Conservation (phyloP, 30 jellyfish, hydroid and myxozoan genomes). For the Sanderia malayensis region DNA sequence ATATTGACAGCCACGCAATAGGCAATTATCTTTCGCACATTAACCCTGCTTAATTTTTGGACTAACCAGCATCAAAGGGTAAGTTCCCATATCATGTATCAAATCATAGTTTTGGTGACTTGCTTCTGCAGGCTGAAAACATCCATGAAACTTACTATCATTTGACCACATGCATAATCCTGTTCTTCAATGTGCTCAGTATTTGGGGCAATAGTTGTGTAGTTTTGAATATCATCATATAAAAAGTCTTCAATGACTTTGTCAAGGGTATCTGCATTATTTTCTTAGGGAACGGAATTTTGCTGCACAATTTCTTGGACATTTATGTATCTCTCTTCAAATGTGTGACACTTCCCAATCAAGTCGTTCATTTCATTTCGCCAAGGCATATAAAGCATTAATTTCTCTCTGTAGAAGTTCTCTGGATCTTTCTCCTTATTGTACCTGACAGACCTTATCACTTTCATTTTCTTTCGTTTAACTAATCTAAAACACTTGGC, state of each 20-base stretch:
- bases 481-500: not conserved
- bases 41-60: too few species aligned
- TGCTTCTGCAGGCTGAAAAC: constrained; percentile 19
- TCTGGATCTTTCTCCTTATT: constrained; percentile 35
- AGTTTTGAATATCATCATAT: constrained; percentile 3
- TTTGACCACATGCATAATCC: constrained; percentile 24
- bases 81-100: constrained; percentile 26
- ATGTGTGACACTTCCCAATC: constrained; percentile 16
- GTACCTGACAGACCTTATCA: constrained; percentile 31
- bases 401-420: constrained; percentile 26
- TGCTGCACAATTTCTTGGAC: not conserved
- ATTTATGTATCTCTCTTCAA: not conserved
- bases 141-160: constrained; percentile 11
- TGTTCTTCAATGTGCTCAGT: constrained; percentile 33
- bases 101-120: constrained; percentile 17
- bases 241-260: not conserved
- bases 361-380: constrained; percentile 22
- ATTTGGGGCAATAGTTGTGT: constrained; percentile 24
- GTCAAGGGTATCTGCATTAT: constrained; percentile 1
- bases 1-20: too few species aligned
- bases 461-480: constrained; percentile 12
- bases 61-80: not conserved
- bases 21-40: too few species aligned
- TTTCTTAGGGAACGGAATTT: constrained; percentile 11
- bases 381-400: constrained; percentile 46